Evolutionary conservation across 2,888 invertebrate species (phyloP), one percentile per base, ranked within the genome.

Genomic region (Hirtodrosophila alboralis): DNA sequence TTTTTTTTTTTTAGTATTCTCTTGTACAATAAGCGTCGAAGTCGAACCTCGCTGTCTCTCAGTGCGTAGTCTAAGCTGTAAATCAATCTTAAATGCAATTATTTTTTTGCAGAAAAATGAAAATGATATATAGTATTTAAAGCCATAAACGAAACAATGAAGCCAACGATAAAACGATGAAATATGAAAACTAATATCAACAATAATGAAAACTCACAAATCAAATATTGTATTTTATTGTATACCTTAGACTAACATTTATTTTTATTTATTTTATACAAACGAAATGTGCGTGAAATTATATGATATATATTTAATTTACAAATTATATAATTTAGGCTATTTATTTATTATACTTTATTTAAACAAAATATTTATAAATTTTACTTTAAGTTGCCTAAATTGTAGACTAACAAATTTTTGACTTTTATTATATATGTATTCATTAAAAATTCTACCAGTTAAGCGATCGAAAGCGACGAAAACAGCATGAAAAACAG

Each of bases 1-100:
- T n/a, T n/a, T n/a, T 8, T 4, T 23, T 23, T 23, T 23, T 23
- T 6, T 23, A 7, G 23, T 23, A 23, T 23, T 23, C 7, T 23
- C 8, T 37, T 40, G 14, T 37, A 26, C 8, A 40, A 31, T n/a
- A 40, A 59, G 53, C 63, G 47, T 73, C 60, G 61, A 89, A 87
- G 59, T 59, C 52, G 66, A 72, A 61, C 84, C 90, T 89, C 89
- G 89, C 89, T 90, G 89, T 86, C 87, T 89, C 90, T 89, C 89
- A 89, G 88, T 84, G 83, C 75, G 59, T 88, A 86, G 36, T 60
- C 51, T 83, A 71, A 81, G 77, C 37, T 59, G 51, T 59, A 45
- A 61, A 52, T 38, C 58, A 54, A 61, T 51, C 38, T 51, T 28
- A 40, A 69, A 56, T 51, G 45, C 47, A 61, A 59, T 59, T 18